Evolutionary conservation across 2,113 vertebrate species (phyloP).

Genomic region (Neoarius graeffei): DNA sequence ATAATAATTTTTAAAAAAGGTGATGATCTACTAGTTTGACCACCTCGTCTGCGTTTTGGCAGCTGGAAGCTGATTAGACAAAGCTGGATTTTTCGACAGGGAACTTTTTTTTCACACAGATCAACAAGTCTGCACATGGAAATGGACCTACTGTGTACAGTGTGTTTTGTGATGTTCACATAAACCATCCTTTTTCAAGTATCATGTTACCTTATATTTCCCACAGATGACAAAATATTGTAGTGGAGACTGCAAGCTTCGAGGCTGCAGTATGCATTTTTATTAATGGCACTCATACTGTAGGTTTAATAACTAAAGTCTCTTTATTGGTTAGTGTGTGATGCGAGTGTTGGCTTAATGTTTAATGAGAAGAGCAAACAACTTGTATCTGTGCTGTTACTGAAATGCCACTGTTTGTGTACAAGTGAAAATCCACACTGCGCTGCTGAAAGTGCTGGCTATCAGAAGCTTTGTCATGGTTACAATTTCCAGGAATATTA

Average conservation of each 20-base stretch:
- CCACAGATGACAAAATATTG: background rate
- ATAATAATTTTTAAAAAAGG: background rate
- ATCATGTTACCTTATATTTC: conserved; percentile 10
- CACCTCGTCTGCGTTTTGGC: background rate
- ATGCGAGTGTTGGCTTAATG: conserved; percentile 32
- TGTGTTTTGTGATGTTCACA: conserved; percentile 23
- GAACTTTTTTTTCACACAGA: conserved; percentile 17
- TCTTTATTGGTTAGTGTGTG: conserved; percentile 25
- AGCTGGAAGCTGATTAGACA: background rate
- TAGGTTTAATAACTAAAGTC: conserved; percentile 22
- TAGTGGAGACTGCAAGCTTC: conserved; percentile 19
- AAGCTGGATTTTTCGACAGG: background rate
- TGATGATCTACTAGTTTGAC: background rate
- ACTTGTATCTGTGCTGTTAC: conserved; percentile 35
- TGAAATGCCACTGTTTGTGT: conserved; percentile 24
- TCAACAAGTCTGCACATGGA: conserved; percentile 29
- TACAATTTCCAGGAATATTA: conserved; percentile 23
- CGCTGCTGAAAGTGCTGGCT: conserved; percentile 4
- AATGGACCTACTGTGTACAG: conserved; percentile 15
- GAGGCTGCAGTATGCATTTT: conserved; percentile 16
- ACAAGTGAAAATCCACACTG: conserved; percentile 2
- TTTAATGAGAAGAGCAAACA: conserved; percentile 26
- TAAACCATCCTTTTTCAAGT: conserved; percentile 1
- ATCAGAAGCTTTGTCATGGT: conserved; percentile 12
- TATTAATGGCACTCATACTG: conserved; percentile 20